A percentile compares a stretch with the other conserved stretches of the same genome.
These are phyloP conservation scores for Pachymerium ferrugineum DNA, from an alignment of 2,888 invertebrate genomes.

Conservation along the genomic window DNA sequence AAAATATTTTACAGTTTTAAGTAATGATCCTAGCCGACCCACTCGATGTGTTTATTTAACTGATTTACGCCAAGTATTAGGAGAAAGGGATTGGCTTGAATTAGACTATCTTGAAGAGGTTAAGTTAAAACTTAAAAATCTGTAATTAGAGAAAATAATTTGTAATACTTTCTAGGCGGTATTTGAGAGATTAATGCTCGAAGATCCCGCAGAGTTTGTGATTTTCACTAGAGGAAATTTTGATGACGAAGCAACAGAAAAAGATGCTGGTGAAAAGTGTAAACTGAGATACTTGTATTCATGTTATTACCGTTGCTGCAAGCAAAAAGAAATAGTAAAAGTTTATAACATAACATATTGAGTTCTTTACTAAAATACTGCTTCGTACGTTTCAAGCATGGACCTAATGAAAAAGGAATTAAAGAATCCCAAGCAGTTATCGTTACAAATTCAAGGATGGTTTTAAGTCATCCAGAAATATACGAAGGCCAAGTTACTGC, in stretches of 20 bases:
- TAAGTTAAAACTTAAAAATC: too few relatives aligned
- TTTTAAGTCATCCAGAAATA: slow-evolving; percentile 33
- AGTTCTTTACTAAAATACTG: background rate
- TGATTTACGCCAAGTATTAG: slow-evolving; percentile 11
- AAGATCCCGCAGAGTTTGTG: slow-evolving; percentile 26
- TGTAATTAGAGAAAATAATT: too few relatives aligned
- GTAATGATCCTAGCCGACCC: background rate
- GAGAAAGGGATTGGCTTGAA: background rate
- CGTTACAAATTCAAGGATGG: slow-evolving; percentile 30
- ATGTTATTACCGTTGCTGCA: slow-evolving; percentile 14
- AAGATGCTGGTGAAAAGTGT: slow-evolving; percentile 11
- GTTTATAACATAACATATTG: background rate
- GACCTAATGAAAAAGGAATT: slow-evolving; percentile 5
- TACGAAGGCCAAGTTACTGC: slow-evolving; percentile 30
- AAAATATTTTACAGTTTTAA: background rate
- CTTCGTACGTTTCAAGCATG: background rate
- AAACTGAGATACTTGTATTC: slow-evolving; percentile 16
- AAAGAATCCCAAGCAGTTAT: slow-evolving; percentile 28
- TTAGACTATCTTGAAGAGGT: slow-evolving; percentile 15
- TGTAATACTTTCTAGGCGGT: slow-evolving; percentile 28
- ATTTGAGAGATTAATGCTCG: slow-evolving; percentile 35
- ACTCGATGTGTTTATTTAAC: slow-evolving; percentile 19
- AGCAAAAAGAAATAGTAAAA: background rate
- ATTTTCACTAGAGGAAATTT: background rate
- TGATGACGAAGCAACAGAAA: background rate